A percentile compares a stretch with the other conserved stretches of the same genome.
Conservation (phyloP, 2,113 vertebrate species). For the Lagenorhynchus albirostris region DNA sequence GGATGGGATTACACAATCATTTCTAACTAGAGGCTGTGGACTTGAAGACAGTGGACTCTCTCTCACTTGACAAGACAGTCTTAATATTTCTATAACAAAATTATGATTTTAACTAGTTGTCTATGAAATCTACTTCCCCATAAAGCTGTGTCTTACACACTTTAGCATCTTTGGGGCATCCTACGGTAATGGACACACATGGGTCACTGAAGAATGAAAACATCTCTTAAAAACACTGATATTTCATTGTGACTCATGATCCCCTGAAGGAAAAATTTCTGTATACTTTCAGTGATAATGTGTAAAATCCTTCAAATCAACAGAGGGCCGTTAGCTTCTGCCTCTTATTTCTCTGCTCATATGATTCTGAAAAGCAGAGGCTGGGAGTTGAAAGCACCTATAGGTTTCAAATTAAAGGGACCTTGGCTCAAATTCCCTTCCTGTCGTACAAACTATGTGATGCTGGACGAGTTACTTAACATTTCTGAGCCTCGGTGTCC, state of each 20-base stretch:
- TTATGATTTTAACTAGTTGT: background rate
- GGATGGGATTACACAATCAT: background rate
- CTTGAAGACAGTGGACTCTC: background rate
- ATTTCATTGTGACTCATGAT: background rate
- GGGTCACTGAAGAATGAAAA: background rate
- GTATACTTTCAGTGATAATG: background rate
- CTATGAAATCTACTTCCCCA: background rate
- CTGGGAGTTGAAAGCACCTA: background rate
- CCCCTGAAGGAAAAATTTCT: background rate
- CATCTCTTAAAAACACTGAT: background rate
- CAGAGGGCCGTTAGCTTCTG: background rate
- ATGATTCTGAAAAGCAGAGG: background rate
- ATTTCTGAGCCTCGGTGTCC: background rate
- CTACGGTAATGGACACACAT: background rate
- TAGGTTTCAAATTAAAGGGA: background rate
- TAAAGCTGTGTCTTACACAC: background rate
- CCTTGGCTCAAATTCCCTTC: background rate
- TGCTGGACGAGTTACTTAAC: background rate
- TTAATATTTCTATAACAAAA: background rate
- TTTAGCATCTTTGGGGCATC: background rate
- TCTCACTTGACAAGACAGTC: background rate
- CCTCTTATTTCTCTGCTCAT: background rate
- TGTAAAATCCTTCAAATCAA: background rate
- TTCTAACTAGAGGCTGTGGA: background rate
- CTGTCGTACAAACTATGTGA: background rate